phyloP scores from a whole-genome alignment of 2,797 vertebrate species.

The Pseudochirops cupreus region DNA sequence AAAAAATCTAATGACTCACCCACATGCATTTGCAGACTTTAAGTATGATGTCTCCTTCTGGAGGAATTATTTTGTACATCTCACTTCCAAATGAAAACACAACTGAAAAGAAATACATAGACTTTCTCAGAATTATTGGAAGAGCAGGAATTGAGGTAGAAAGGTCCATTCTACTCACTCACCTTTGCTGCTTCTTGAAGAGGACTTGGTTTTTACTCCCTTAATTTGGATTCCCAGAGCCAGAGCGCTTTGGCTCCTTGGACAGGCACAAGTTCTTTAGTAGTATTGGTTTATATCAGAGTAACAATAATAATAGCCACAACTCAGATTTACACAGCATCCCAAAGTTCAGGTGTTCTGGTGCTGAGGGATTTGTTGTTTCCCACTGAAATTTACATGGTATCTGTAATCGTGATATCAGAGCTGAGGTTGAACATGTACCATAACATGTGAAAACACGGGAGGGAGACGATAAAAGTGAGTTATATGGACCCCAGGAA shows the following conservation, averaged over 20 bases:
- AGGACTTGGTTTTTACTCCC: background rate
- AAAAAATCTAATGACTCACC: background rate
- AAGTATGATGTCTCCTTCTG: background rate
- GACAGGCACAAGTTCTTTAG: background rate
- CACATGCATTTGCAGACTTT: background rate
- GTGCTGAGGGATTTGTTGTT: background rate
- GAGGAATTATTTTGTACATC: background rate
- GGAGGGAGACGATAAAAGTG: background rate
- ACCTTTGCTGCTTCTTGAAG: background rate
- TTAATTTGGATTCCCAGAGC: constrained; percentile 14
- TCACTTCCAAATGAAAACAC: background rate
- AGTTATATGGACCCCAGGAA: background rate
- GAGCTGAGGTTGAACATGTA: background rate
- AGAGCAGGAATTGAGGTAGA: background rate
- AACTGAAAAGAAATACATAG: background rate
- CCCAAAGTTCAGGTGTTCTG: background rate
- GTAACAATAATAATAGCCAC: background rate
- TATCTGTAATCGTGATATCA: background rate
- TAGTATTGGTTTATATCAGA: background rate
- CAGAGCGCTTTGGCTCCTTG: background rate
- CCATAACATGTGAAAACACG: background rate
- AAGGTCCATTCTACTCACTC: background rate
- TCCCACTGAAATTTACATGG: background rate
- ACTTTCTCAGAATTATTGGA: background rate
- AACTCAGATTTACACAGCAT: background rate